Evolutionary conservation across 2,888 invertebrate species (phyloP).

Genomic region (Pollenia angustigena): DNA sequence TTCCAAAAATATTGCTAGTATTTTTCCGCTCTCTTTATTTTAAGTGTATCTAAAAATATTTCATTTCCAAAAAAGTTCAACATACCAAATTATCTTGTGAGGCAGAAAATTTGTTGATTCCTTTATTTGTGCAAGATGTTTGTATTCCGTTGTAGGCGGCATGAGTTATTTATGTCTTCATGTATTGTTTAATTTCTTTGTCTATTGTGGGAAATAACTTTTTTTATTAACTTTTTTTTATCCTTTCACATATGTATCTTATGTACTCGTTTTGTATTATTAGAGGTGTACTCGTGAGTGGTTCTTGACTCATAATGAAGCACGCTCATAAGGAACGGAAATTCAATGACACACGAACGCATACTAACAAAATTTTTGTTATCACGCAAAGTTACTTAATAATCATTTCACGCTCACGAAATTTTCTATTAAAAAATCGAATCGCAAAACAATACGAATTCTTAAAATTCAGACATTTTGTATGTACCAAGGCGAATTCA

Average conservation of each 20-base stretch:
- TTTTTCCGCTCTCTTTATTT: neutral
- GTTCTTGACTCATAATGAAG: too few species aligned
- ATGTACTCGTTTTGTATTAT: neutral
- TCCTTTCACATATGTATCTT: neutral
- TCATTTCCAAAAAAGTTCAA: neutral
- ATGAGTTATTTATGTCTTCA: neutral
- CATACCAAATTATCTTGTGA: slow-evolving; percentile 75
- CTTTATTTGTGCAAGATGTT: slow-evolving; percentile 77
- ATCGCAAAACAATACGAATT: too few species aligned
- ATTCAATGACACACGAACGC: too few species aligned
- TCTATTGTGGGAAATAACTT: slow-evolving; percentile 18
- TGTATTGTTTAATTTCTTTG: slow-evolving; percentile 54
- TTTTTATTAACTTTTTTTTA: slow-evolving; percentile 12
- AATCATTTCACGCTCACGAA: too few species aligned
- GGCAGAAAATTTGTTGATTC: slow-evolving; percentile 79
- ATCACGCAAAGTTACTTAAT: too few species aligned
- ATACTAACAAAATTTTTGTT: too few species aligned
- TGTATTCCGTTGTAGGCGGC: neutral
- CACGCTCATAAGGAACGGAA: too few species aligned
- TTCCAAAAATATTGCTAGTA: too few species aligned
- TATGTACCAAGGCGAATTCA: too few species aligned
- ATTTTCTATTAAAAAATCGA: too few species aligned
- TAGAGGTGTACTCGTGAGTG: too few species aligned
- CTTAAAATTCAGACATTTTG: too few species aligned
- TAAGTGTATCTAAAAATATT: neutral